Percentiles rank a stretch among this genome's conserved stretches.
Conservation (phyloP, 2,113 vertebrate genomes). For the Ellobius talpinus region DNA sequence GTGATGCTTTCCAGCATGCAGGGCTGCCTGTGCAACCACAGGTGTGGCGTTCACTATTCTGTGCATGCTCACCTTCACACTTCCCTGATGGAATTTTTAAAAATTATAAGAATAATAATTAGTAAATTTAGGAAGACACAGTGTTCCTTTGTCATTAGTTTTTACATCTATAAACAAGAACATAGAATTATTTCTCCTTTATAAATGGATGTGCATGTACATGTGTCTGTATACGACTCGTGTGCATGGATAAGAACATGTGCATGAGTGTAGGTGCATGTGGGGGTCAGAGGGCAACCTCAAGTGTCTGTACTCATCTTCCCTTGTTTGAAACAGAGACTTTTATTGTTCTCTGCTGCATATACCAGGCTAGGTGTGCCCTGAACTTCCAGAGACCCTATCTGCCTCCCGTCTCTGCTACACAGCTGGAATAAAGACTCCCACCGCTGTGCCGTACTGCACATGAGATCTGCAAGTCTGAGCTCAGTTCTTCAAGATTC, state of each 20-base stretch:
- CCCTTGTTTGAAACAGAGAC: background rate
- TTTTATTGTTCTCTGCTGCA: background rate
- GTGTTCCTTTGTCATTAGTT: background rate
- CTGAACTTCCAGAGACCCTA: background rate
- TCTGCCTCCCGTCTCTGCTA: background rate
- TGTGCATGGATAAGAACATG: background rate
- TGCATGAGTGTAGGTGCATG: background rate
- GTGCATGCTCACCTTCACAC: background rate
- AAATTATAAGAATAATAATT: background rate
- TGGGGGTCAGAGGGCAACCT: background rate
- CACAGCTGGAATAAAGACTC: background rate
- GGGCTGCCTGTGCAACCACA: background rate
- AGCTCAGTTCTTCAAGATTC: background rate
- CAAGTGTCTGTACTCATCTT: background rate
- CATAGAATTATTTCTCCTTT: background rate
- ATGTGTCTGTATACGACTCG: background rate
- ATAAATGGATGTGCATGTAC: background rate
- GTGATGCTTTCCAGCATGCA: background rate
- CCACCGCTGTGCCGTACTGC: background rate
- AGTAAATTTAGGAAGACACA: conserved; percentile 7
- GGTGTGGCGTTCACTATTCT: background rate
- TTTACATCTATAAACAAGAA: conserved; percentile 43
- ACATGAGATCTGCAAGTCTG: background rate
- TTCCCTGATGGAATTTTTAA: background rate
- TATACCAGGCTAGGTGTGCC: background rate